phyloP scores from a whole-genome alignment of 2,888 invertebrate species.

The Oxytorus armatus region DNA sequence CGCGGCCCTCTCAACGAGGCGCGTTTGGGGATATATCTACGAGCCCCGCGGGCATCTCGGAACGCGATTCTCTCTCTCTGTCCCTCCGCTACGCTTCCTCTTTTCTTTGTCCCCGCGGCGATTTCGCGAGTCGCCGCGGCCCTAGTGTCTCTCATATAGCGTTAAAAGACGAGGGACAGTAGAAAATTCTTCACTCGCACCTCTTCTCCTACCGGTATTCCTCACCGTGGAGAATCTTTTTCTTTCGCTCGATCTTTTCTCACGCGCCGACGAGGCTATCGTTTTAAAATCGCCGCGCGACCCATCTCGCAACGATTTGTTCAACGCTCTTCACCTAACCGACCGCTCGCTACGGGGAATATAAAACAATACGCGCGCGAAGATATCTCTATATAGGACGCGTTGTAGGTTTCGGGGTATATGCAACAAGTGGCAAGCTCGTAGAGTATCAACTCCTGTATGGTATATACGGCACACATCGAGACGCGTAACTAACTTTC shows the following conservation, averaged over 20 bases:
- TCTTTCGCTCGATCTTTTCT: conserved; percentile 54
- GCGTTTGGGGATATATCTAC: conserved; percentile 39
- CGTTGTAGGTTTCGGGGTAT: conserved; percentile 20
- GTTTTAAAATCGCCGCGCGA: background rate
- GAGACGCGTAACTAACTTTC: conserved; percentile 42
- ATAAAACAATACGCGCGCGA: background rate
- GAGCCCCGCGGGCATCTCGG: conserved; percentile 49
- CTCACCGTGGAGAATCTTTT: conserved; percentile 16
- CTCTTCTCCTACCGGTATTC: conserved; percentile 64
- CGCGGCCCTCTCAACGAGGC: conserved; percentile 27
- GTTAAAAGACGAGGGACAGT: conserved; percentile 43
- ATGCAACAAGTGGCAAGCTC: conserved; percentile 62
- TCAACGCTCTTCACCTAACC: conserved; percentile 13
- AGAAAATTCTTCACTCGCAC: conserved; percentile 68
- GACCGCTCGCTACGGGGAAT: background rate
- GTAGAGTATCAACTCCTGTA: conserved; percentile 28
- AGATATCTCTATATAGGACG: background rate
- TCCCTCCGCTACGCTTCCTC: conserved; percentile 34
- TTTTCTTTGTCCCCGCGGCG: conserved; percentile 58
- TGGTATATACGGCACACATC: background rate
- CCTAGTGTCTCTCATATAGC: conserved; percentile 6
- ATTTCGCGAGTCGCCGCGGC: conserved; percentile 65
- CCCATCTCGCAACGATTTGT: conserved; percentile 32
- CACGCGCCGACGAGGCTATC: conserved; percentile 47
- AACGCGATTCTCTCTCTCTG: conserved; percentile 63